These are phyloP conservation scores for Siphamia tubifer DNA, from an alignment of 2,113 vertebrate genomes.

Conservation along the genomic window DNA sequence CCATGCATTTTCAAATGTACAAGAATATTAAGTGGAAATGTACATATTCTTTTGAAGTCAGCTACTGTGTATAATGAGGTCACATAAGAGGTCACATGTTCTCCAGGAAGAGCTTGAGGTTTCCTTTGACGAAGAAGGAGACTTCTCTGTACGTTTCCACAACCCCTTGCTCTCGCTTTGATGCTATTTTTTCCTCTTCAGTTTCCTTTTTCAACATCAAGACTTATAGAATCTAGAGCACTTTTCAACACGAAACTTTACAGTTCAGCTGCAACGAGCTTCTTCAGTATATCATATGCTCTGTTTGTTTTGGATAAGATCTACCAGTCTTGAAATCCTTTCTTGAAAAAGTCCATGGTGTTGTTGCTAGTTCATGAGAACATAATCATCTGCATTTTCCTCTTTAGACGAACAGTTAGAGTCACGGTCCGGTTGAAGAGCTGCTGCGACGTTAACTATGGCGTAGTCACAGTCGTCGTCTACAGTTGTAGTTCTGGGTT, in stretches of 20 bases:
- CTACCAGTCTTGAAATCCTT: background rate
- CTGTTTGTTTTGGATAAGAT: background rate
- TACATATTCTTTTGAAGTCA: too few relatives aligned
- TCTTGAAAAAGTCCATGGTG: background rate
- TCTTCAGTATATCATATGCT: background rate
- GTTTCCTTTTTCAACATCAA: constrained; percentile 10
- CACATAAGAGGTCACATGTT: background rate
- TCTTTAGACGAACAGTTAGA: constrained; percentile 39
- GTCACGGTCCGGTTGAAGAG: background rate
- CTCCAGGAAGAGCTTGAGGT: background rate
- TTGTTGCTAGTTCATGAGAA: constrained; percentile 57
- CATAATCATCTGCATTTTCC: constrained; percentile 73
- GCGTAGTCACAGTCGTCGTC: constrained; percentile 72
- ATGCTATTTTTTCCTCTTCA: background rate
- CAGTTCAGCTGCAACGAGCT: background rate
- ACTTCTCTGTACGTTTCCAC: background rate
- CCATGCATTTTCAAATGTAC: too few relatives aligned
- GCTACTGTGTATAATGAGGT: background rate
- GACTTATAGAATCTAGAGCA: too few relatives aligned
- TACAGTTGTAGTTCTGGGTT: background rate
- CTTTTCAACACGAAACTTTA: background rate
- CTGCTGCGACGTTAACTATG: constrained; percentile 46
- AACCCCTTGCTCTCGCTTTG: background rate
- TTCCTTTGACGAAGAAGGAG: background rate
- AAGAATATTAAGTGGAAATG: too few relatives aligned